Conservation (phyloP, 2,888 invertebrate genomes). For the Meghimatium bilineatum region DNA sequence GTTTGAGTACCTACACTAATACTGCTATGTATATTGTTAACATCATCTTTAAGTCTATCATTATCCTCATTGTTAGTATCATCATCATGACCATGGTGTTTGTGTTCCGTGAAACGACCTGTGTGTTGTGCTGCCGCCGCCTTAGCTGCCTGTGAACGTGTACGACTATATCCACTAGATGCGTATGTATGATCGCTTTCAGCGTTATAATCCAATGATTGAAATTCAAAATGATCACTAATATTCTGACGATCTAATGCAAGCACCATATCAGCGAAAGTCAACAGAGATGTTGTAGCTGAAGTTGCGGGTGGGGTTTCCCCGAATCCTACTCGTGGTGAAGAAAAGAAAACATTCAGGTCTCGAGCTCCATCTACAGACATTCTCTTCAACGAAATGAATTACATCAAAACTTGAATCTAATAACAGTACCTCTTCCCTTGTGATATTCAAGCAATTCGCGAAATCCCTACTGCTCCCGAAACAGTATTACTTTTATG, state of each 20-base stretch:
- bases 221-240: constrained; percentile 3
- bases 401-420: not conserved
- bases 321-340: constrained; percentile 43
- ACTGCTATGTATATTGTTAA: not conserved
- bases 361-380: constrained; percentile 38
- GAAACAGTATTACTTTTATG: constrained; percentile 12
- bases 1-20: not conserved
- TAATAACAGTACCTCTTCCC: not conserved
- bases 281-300: constrained; percentile 42
- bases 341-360: constrained; percentile 47
- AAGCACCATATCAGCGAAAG: constrained; percentile 47
- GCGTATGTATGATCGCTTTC: constrained; percentile 44
- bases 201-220: constrained; percentile 5
- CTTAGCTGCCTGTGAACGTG: constrained; percentile 31
- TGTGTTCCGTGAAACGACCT: not conserved
- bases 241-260: constrained; percentile 37
- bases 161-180: constrained; percentile 27
- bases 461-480: not conserved
- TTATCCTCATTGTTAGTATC: not conserved
- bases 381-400: constrained; percentile 35
- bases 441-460: not conserved
- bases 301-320: constrained; percentile 39
- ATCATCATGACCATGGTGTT: not conserved
- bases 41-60: too few relatives aligned
- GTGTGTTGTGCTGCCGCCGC: constrained; percentile 24